A percentile compares a stretch with the other conserved stretches of the same genome.
phyloP scores from a whole-genome alignment of 2,113 vertebrate genomes.

The Oryzias curvinotus region DNA sequence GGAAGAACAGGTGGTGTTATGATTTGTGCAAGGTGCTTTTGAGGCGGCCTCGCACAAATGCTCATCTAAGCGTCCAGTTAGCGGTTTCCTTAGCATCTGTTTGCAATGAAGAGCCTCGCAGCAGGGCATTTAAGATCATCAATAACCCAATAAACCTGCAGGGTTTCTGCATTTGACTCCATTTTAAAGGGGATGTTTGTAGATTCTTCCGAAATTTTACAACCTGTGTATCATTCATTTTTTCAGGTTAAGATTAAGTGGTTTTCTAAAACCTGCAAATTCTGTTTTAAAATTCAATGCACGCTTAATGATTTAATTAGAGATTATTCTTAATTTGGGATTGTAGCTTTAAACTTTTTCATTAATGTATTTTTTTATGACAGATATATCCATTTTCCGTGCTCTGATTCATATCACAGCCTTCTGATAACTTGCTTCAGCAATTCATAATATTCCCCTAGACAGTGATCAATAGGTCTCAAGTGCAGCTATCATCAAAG shows the following conservation, averaged over 20 bases:
- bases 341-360: not conserved
- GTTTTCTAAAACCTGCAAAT: too few relatives aligned
- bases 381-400: conserved; percentile 6
- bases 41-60: conserved; percentile 63
- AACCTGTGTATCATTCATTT: not conserved
- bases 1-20: conserved; percentile 72
- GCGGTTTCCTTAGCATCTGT: conserved; percentile 63
- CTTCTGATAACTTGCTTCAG: conserved; percentile 27
- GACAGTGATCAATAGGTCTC: conserved; percentile 47
- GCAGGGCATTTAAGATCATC: conserved; percentile 51
- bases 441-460: conserved; percentile 35
- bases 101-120: conserved; percentile 52
- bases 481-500: conserved; percentile 23
- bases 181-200: conserved; percentile 6
- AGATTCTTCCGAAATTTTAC: conserved; percentile 2
- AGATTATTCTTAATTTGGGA: not conserved
- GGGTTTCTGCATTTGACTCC: conserved; percentile 24
- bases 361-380: conserved; percentile 3
- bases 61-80: conserved; percentile 67
- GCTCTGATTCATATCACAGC: conserved; percentile 27
- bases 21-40: conserved; percentile 57
- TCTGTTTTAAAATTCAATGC: too few relatives aligned
- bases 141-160: conserved; percentile 52
- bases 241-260: not conserved
- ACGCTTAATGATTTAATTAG: too few relatives aligned